Conservation (phyloP, 2,113 vertebrate species). For the Cavia aperea region DNA sequence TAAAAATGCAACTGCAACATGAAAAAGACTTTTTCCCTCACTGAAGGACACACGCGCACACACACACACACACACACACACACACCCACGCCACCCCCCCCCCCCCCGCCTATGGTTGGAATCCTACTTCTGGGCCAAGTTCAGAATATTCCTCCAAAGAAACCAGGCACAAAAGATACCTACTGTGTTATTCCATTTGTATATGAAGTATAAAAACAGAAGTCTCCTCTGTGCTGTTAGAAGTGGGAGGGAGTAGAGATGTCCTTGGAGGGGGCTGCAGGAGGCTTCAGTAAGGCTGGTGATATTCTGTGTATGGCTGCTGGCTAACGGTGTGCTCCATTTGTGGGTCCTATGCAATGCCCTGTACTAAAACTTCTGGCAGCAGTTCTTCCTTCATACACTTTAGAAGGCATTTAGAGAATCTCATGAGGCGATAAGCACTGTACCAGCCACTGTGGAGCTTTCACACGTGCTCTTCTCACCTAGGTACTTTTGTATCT, state of each 20-base stretch:
- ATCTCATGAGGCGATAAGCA: neutral
- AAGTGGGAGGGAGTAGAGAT: neutral
- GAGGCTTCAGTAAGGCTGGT: neutral
- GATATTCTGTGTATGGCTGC: neutral
- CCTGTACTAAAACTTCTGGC: neutral
- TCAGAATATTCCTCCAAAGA: neutral
- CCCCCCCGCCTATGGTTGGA: neutral
- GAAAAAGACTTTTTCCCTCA: neutral
- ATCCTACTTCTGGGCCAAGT: slow-evolving; percentile 2
- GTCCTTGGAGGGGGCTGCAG: no score
- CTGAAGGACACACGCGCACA: neutral
- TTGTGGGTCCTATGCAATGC: neutral
- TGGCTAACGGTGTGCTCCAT: neutral
- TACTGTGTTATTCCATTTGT: neutral
- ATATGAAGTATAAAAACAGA: neutral
- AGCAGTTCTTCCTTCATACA: neutral
- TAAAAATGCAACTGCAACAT: neutral
- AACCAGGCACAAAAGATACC: neutral
- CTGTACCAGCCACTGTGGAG: neutral
- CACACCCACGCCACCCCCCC: neutral
- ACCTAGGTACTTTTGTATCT: neutral
- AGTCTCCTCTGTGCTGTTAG: neutral
- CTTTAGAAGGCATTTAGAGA: neutral
- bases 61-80: no score
- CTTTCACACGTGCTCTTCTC: neutral